Evolutionary conservation across 2,888 invertebrate genomes (phyloP), one percentile per base, ranked within the genome.

Genomic region (Callimorpha dominula): DNA sequence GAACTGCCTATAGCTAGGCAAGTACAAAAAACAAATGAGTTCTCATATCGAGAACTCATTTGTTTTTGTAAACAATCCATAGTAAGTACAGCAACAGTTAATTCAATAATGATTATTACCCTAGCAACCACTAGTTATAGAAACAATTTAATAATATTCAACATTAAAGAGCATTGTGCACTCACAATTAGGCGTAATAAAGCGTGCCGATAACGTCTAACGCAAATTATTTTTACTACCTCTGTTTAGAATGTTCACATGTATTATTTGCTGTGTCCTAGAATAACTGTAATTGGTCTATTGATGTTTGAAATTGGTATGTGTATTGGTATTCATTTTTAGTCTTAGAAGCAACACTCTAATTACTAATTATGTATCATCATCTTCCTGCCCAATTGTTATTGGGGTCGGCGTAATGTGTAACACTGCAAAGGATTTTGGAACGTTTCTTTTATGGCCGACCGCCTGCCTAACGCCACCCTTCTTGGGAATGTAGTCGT

Each of bases 91-190:
- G 81, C 79, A 81, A 76, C 72, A 73, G 70, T 42, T 60, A 50
- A 50, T 60, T 42, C 43, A 62, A 67, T 52, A 71, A 63, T 67
- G 62, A 72, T 43, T 76, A 71, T 83, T 77, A 74, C 79, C 81
- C 62, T 71, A 75, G 71, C 67, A 79, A 81, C 77, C 77, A 77
- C 75, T 78, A 78, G 74, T 75, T 78, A 71, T 77, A 81, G 81
- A 72, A 78, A 81, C 79, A 81, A 70, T 80, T 81, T 74, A 79
- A 81, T 81, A 81, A 81, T 83, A 81, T 79, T 79, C 73, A 81
- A 81, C 81, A 81, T 81, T 72, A 72, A 65, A 54, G 20, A 40
- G 40, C 31, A 71, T 66, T 71, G 42, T 66, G 60, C 42, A 62
- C 65, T 57, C n/a, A 54, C 40, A 54, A 52, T 49, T 43, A 65